A percentile compares a stretch with the other conserved stretches of the same genome.
phyloP scores from a whole-genome alignment of 2,888 invertebrate species.

The Drosophila meridionalis region DNA sequence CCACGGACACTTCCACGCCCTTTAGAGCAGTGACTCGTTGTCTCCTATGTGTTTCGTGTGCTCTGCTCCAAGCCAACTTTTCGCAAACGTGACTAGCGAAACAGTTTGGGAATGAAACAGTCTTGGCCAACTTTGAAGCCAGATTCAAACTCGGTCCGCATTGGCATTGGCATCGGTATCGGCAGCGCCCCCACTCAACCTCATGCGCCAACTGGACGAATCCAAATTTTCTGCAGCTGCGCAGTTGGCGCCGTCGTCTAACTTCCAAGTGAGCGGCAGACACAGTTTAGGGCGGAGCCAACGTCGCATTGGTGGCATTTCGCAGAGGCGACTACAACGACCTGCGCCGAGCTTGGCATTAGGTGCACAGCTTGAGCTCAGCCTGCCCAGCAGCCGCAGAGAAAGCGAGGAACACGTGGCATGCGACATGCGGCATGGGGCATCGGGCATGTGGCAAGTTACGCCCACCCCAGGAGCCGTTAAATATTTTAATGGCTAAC shows the following conservation, averaged over 20 bases:
- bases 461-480: conserved; percentile 29
- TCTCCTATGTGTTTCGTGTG: conserved; percentile 13
- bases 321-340: conserved; percentile 16
- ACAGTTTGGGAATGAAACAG: conserved; percentile 69
- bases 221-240: conserved; percentile 66
- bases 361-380: conserved; percentile 56
- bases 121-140: conserved; percentile 44
- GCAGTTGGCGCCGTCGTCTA: conserved; percentile 62
- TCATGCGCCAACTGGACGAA: conserved; percentile 70
- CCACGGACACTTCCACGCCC: background rate
- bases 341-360: conserved; percentile 41
- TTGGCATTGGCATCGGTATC: conserved; percentile 37
- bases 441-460: background rate
- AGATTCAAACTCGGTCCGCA: conserved; percentile 14
- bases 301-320: conserved; percentile 67
- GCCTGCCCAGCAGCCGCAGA: conserved; percentile 25
- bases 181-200: conserved; percentile 40
- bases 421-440: background rate
- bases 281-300: conserved; percentile 71
- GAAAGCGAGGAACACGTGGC: conserved; percentile 2
- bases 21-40: background rate
- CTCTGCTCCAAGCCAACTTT: conserved; percentile 12
- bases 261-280: conserved; percentile 65
- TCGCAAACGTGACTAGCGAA: conserved; percentile 31
- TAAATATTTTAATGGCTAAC: conserved; percentile 76